Conservation (phyloP, 1,140 invertebrate species). For the Scaptomyza pallida region DNA sequence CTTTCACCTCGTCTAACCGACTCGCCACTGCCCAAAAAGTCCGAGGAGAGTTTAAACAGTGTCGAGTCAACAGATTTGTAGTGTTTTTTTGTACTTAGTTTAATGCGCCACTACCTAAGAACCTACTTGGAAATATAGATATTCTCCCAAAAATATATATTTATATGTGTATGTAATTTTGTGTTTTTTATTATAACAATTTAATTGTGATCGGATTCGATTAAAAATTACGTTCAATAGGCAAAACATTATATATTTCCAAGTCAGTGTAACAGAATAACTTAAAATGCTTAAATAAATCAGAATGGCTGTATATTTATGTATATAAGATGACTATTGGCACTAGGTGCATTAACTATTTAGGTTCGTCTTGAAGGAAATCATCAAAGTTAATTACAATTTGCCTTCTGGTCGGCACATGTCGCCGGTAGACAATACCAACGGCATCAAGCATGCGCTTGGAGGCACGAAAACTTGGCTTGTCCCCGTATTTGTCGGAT, state of each 20-base stretch:
- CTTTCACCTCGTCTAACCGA: constrained; percentile 69
- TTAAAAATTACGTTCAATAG: neutral
- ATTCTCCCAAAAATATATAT: constrained; percentile 8
- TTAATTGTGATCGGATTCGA: neutral
- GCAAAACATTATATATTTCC: neutral
- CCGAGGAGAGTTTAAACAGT: constrained; percentile 71
- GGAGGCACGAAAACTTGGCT: constrained; percentile 89
- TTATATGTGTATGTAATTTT: neutral
- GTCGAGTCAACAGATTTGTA: constrained; percentile 63
- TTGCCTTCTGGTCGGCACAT: constrained; percentile 47
- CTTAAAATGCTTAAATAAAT: neutral
- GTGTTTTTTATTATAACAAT: neutral
- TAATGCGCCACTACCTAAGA: constrained; percentile 5
- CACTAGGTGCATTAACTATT: neutral
- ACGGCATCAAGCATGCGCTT: constrained; percentile 92
- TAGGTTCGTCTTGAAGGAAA: constrained; percentile 16
- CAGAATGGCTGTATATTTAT: neutral
- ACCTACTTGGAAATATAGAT: constrained; percentile 9
- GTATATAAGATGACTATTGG: neutral
- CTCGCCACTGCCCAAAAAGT: constrained; percentile 73
- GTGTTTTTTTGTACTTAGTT: constrained; percentile 29
- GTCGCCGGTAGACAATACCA: constrained; percentile 86
- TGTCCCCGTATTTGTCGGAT: constrained; percentile 91
- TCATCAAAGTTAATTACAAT: constrained; percentile 60
- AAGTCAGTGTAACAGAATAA: neutral